A percentile compares a stretch with the other conserved stretches of the same genome.
phyloP scores from a whole-genome alignment of 2,113 vertebrate species.

The Anoura caudifer region DNA sequence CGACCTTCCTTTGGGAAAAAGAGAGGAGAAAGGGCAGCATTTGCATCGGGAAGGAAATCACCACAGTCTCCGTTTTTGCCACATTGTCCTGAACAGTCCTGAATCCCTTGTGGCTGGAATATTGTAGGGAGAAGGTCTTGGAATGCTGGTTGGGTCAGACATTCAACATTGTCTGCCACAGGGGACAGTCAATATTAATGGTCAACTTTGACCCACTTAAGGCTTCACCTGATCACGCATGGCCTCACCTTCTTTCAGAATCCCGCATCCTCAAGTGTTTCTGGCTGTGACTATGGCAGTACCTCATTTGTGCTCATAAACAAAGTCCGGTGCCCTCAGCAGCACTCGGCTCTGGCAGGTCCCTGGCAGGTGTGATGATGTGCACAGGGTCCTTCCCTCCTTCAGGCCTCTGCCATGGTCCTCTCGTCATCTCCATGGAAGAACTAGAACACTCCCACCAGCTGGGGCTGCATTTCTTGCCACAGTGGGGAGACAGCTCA shows the following conservation, averaged over 20 bases:
- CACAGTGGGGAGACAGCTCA: neutral
- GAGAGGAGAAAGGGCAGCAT: neutral
- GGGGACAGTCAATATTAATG: neutral
- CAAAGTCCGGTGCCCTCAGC: neutral
- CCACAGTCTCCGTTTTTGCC: neutral
- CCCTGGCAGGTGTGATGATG: rapidly evolving
- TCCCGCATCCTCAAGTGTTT: too few relatives aligned
- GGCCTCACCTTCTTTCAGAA: neutral
- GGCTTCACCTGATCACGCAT: neutral
- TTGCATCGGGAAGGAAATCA: neutral
- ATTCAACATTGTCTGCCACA: neutral
- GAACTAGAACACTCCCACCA: neutral
- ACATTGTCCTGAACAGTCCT: neutral
- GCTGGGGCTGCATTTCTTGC: neutral
- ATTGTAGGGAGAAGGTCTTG: neutral
- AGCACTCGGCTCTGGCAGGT: neutral
- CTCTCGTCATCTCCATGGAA: neutral
- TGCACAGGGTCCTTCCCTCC: neutral
- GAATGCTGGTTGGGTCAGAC: neutral
- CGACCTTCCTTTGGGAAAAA: neutral
- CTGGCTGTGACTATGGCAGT: neutral
- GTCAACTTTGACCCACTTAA: neutral
- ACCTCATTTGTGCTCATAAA: neutral
- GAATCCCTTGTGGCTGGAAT: neutral
- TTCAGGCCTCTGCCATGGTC: neutral